Evolutionary conservation across 2,797 vertebrate genomes (phyloP), one percentile per base, ranked within the genome.

Genomic region (Hafferia zeledoni): DNA sequence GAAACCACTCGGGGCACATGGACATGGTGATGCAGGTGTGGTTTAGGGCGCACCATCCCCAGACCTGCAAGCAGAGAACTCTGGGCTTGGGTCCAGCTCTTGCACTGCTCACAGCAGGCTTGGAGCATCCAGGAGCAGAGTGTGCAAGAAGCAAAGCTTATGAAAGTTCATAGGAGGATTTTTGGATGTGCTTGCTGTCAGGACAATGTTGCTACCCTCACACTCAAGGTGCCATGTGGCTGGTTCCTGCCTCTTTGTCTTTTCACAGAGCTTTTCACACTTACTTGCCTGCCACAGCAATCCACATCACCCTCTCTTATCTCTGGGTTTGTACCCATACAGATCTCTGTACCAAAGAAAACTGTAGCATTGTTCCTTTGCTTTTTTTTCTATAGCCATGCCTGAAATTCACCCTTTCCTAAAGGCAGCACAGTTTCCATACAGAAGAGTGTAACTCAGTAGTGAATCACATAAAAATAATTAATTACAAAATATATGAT

Each of bases 71-170:
- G 5, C 12, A 9, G 31, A 11, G 16, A 27, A 4, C 11, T 83
- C 65, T 71, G 59, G 7, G 6, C n/a, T 56, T 37, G 28, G 4
- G 8, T 55, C 31, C 10, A 31, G 39, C 19, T 49, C 17, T 83
- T 47, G 46, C 19, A 11, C 11, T 65, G 53, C 46, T 83, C 57
- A 28, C 30, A 53, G 27, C 6, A 56, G 47, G 1, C 13, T 55
- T 27, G 47, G n/a, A 35, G 31, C 22, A 49, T 15, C 49, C 64
- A 59, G 13, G n/a, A 49, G 33, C 13, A 50, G 43, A 70, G 31
- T 0, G 0, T 44, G 35, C 0, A 0, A 92, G 50, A 72, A 50
- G 24, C 2, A 6, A 78, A 86, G 16, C 11, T 63, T 55, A 4
- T 11, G 7, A 50, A 55, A 65, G 70, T 33, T 79, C 71, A 33